Base-by-base conservation (phyloP, 2,888 invertebrate species). In the Tachina lurida region DNA sequence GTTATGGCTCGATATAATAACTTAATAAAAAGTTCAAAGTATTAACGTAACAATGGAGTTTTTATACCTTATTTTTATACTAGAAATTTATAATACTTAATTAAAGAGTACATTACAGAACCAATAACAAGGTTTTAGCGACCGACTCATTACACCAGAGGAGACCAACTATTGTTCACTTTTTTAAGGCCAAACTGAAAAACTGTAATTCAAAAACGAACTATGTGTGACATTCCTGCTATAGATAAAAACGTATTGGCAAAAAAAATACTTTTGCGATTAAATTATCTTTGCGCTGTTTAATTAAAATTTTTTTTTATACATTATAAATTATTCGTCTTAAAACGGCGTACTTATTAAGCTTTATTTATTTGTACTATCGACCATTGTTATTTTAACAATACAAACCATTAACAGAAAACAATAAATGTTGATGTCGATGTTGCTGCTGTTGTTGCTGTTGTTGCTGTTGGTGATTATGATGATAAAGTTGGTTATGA, bases 341-440 rank as follows among this genome's bases (percentile, higher is more conserved):
- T 63, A 63, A 78, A 78, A 62, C 52, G 52, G 43, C 60, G 10
- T 60, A 63, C 62, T 71, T 71, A 71, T 79, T 79, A 39, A 17
- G 13, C 45, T 71, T 63, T 54, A 65, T 80, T 74, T 80, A 60
- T 65, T 73, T 80, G 65, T 45, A 15, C 58, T 67, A 43, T 80
- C 45, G 19, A 2, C n/a, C 65, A 74, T 58, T 80, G 73, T 73
- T 67, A 8, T 67, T 58, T 67, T 58, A 80, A 80, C 58, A 74
- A 74, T 74, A 52, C 49, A 56, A 74, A 52, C 84, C 84, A 84
- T 84, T 84, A 80, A 73, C 73, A 73, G 71, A 84, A 80, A 71
- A 75, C 76, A 76, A 84, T 84, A 80, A 84, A 80, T 71, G 71
- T 76, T 71, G 49, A 15, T 73, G 47, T 19, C 17, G 49, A 12